Conservation (phyloP, 2,113 vertebrate genomes). For the Rhineura floridana region DNA sequence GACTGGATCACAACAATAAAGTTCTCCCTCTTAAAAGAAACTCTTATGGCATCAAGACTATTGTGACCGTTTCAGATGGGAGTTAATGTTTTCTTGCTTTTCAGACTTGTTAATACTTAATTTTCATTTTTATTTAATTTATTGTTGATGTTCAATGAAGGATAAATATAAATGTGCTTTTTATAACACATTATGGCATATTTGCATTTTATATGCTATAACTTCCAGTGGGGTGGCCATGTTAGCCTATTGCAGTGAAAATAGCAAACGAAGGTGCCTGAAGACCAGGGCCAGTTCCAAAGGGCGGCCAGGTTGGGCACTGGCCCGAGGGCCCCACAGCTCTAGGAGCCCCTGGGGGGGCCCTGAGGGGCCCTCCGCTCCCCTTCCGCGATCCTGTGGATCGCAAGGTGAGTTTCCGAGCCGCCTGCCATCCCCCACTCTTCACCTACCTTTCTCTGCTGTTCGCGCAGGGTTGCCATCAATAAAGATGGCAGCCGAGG, state of each 20-base stretch:
- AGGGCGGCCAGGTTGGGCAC: no score
- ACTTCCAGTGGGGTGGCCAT: neutral
- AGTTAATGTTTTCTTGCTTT: neutral
- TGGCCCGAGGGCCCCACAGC: no score
- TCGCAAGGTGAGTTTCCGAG: no score
- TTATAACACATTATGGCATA: neutral
- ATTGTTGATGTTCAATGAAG: neutral
- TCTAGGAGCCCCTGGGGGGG: no score
- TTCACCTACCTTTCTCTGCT: no score
- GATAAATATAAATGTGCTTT: neutral
- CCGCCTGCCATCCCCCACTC: no score
- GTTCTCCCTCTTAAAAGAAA: neutral
- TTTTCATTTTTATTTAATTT: neutral
- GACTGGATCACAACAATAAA: no score
- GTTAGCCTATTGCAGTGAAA: neutral
- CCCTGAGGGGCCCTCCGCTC: no score
- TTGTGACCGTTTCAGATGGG: neutral
- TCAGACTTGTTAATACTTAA: neutral
- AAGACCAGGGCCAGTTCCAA: no score
- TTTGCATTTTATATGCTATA: neutral
- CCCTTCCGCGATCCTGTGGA: no score
- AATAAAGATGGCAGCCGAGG: no score
- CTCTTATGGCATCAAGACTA: neutral
- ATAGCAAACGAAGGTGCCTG: neutral
- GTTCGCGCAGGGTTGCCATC: no score